phyloP scores from a whole-genome alignment of 2,797 vertebrate genomes.

The Neostethus bicornis region DNA sequence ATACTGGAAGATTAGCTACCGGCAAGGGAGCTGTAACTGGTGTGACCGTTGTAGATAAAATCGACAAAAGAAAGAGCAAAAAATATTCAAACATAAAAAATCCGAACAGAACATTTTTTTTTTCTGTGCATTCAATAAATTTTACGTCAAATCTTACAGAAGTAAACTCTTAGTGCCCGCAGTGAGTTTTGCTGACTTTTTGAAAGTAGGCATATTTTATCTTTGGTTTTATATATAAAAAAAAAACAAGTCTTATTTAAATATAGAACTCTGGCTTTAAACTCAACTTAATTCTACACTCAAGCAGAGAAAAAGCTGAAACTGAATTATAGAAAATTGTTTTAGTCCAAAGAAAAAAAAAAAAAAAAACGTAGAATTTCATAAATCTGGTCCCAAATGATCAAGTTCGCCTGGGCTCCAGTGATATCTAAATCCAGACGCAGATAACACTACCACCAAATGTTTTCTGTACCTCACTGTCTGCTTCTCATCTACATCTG shows the following conservation, averaged over 20 bases:
- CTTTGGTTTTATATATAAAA: background rate
- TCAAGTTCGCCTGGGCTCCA: conserved; percentile 79
- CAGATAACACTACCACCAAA: conserved; percentile 62
- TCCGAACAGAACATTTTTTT: no score
- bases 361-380: conserved; percentile 76
- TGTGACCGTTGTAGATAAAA: no score
- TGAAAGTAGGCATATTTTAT: conserved; percentile 52
- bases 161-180: conserved; percentile 89
- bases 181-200: conserved; percentile 96
- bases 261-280: no score
- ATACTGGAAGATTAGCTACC: no score
- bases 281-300: background rate
- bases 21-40: no score
- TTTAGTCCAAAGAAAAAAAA: conserved; percentile 40
- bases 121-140: background rate
- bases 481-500: conserved; percentile 33
- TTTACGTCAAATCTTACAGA: no score
- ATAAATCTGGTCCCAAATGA: conserved; percentile 81
- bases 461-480: conserved; percentile 27
- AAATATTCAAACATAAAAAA: no score
- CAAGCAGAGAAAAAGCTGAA: background rate
- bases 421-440: conserved; percentile 80
- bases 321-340: conserved; percentile 6
- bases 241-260: background rate
- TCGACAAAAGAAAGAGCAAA: no score